These are phyloP conservation scores for Nasonia longicornis DNA, from an alignment of 1,140 invertebrate genomes.

Conservation along the genomic window DNA sequence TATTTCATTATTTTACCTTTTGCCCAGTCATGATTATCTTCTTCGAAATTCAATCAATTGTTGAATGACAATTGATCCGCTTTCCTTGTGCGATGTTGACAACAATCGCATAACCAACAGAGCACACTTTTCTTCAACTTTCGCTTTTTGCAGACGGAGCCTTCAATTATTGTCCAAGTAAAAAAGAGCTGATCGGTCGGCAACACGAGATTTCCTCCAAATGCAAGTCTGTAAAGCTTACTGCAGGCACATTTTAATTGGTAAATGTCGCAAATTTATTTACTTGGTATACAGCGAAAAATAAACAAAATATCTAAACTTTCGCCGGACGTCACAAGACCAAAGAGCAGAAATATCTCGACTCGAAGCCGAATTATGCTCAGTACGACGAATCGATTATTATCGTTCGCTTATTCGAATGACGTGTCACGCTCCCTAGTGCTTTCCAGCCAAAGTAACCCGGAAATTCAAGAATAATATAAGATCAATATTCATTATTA, in stretches of 20 bases:
- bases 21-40: slow-evolving; percentile 22
- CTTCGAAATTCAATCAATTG: neutral
- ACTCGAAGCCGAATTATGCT: neutral
- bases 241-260: neutral
- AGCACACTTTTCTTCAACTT: neutral
- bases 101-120: slow-evolving; percentile 36
- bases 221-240: neutral
- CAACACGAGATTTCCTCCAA: neutral
- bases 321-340: neutral
- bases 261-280: neutral
- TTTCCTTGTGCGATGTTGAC: neutral
- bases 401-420: too few species aligned
- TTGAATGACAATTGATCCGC: neutral
- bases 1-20: slow-evolving; percentile 25
- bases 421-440: too few species aligned
- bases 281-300: neutral
- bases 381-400: too few species aligned
- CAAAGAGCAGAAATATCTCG: neutral
- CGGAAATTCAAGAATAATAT: too few species aligned
- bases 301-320: neutral
- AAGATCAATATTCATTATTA: too few species aligned
- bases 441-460: too few species aligned
- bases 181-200: too few species aligned
- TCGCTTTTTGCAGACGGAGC: neutral
- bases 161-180: neutral